Evolutionary conservation across 2,888 invertebrate genomes (phyloP).

Genomic region (Sphaerophoria taeniata): DNA sequence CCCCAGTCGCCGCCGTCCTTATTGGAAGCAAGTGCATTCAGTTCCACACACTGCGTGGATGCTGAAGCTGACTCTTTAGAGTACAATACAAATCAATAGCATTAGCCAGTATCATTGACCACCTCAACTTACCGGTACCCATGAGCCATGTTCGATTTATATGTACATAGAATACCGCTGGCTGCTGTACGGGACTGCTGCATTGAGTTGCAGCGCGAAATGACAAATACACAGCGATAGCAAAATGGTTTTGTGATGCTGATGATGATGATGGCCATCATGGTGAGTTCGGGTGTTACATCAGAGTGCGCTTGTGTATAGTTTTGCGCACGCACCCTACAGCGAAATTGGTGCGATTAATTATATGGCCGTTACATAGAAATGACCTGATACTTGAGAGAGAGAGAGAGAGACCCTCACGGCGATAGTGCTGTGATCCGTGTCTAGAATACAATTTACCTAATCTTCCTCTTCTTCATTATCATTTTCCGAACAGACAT

Average conservation of each 20-base stretch:
- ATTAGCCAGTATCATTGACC: constrained; percentile 50
- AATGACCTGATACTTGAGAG: not conserved
- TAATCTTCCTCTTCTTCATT: not conserved
- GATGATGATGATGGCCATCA: constrained; percentile 53
- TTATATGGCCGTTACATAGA: constrained; percentile 70
- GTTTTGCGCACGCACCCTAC: constrained; percentile 56
- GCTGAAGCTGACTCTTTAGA: too few species aligned
- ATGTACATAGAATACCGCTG: constrained; percentile 1
- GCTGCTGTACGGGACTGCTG: not conserved
- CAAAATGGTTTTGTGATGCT: constrained; percentile 65
- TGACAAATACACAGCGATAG: constrained; percentile 71
- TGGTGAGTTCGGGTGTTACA: constrained; percentile 31
- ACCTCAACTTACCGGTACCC: constrained; percentile 20
- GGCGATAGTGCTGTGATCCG: constrained; percentile 58
- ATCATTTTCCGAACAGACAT: not conserved
- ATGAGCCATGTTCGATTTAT: constrained; percentile 21
- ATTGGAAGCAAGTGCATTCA: not conserved
- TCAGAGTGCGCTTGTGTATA: constrained; percentile 16
- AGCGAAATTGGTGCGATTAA: constrained; percentile 72
- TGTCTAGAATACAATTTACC: constrained; percentile 53
- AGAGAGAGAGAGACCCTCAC: constrained; percentile 31
- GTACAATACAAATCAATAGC: constrained; percentile 63
- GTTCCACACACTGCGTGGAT: too few species aligned
- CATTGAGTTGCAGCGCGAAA: constrained; percentile 57
- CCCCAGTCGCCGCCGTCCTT: not conserved